Evolutionary conservation across 2,113 vertebrate genomes (phyloP).

Genomic region (Amphiprion percula): DNA sequence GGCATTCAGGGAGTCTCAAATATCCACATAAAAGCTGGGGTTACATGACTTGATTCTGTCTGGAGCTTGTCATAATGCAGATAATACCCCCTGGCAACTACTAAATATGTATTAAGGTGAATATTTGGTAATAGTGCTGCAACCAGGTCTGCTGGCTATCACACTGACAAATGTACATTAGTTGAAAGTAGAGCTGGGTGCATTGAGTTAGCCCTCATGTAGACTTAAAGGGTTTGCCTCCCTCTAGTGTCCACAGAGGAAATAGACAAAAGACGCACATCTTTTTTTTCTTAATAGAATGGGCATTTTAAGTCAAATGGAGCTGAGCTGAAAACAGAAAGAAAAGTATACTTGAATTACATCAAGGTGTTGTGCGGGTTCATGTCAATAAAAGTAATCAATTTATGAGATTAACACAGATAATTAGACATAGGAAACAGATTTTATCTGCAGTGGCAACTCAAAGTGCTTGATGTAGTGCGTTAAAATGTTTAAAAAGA

Average conservation of each 20-base stretch:
- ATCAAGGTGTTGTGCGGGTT: too few relatives aligned
- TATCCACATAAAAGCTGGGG: background rate
- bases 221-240: conserved; percentile 14
- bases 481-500: too few relatives aligned
- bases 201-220: background rate
- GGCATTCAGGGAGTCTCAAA: background rate
- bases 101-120: background rate
- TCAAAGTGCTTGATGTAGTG: too few relatives aligned
- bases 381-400: too few relatives aligned
- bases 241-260: conserved; percentile 51
- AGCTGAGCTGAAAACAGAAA: too few relatives aligned
- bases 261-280: too few relatives aligned
- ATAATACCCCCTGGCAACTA: background rate
- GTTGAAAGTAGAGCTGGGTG: background rate
- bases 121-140: background rate
- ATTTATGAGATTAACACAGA: too few relatives aligned
- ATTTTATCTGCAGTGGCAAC: too few relatives aligned
- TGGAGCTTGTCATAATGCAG: background rate
- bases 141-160: background rate
- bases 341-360: too few relatives aligned
- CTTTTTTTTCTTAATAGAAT: too few relatives aligned
- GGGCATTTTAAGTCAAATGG: too few relatives aligned
- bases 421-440: too few relatives aligned
- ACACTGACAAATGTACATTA: background rate
- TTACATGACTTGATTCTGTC: background rate